Conservation (phyloP, 2,888 invertebrate genomes). For the Phortica magna region DNA sequence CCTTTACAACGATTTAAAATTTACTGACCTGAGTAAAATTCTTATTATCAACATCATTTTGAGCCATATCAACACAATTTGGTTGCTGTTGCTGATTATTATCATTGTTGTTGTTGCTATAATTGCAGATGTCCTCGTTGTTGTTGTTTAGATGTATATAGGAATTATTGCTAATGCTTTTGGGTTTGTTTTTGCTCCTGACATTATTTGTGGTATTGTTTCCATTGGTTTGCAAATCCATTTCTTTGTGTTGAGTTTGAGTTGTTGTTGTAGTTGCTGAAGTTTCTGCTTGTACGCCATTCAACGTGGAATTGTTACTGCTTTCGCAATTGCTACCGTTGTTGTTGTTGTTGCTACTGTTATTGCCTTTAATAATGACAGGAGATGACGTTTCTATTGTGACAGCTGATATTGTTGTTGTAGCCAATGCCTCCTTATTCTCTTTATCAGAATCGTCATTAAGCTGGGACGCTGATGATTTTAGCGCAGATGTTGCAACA, state of each 20-base stretch:
- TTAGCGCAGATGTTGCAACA: slow-evolving; percentile 38
- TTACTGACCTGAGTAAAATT: slow-evolving; percentile 64
- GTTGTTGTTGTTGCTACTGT: slow-evolving; percentile 62
- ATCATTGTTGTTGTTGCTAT: slow-evolving; percentile 48
- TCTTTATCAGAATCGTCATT: slow-evolving; percentile 77
- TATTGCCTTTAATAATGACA: slow-evolving; percentile 37
- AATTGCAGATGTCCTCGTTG: slow-evolving; percentile 53
- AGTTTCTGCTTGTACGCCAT: slow-evolving; percentile 58
- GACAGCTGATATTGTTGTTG: slow-evolving; percentile 50
- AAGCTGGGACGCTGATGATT: slow-evolving; percentile 38
- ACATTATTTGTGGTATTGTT: slow-evolving; percentile 43
- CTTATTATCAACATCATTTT: slow-evolving; percentile 62
- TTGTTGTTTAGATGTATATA: slow-evolving; percentile 62
- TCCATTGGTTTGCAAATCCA: slow-evolving; percentile 71
- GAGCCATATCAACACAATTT: slow-evolving; percentile 50
- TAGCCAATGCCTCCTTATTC: slow-evolving; percentile 72
- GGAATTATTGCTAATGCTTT: slow-evolving; percentile 67
- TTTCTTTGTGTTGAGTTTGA: slow-evolving; percentile 68
- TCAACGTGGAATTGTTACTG: slow-evolving; percentile 65
- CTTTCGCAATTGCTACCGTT: slow-evolving; percentile 66
- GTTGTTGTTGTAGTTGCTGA: slow-evolving; percentile 47
- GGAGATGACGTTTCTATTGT: slow-evolving; percentile 31
- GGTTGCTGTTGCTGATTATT: slow-evolving; percentile 52
- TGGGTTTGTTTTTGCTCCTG: slow-evolving; percentile 49
- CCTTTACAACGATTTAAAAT: not conserved